Conservation (phyloP, 23 tunicate species). For the Halocynthia roretzi region DNA sequence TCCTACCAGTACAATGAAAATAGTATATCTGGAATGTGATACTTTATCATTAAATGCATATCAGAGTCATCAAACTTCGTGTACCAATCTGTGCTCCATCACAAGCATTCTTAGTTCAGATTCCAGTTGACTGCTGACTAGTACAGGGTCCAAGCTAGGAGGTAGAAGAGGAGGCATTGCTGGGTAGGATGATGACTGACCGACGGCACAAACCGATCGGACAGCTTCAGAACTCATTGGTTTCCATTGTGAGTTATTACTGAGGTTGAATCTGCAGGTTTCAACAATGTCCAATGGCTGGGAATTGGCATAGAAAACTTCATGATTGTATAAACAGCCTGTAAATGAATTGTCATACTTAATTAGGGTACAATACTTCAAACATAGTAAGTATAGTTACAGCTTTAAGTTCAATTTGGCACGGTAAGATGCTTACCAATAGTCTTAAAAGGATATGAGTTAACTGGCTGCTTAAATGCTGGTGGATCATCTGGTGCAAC, state of each 20-base stretch:
- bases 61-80: background rate
- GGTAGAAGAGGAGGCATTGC: conserved; percentile 61
- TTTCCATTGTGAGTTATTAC: conserved; percentile 63
- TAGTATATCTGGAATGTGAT: no score
- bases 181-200: conserved; percentile 29
- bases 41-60: no score
- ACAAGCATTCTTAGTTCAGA: conserved; percentile 35
- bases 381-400: no score
- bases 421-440: background rate
- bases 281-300: conserved; percentile 65
- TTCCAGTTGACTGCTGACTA: conserved; percentile 51
- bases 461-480: conserved; percentile 29
- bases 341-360: background rate
- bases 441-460: conserved; percentile 36
- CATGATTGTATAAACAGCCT: conserved; percentile 86
- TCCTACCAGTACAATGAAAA: background rate
- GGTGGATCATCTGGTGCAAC: conserved; percentile 82
- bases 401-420: no score
- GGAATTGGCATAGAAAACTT: conserved; percentile 72
- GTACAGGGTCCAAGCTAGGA: conserved; percentile 48
- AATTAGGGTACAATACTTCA: no score
- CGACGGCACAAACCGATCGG: conserved; percentile 32
- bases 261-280: conserved; percentile 43
- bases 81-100: conserved; percentile 39
- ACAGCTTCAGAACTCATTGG: conserved; percentile 55